Base-by-base conservation (phyloP, 2,888 invertebrate species). In the Synergus gifuensis region DNA sequence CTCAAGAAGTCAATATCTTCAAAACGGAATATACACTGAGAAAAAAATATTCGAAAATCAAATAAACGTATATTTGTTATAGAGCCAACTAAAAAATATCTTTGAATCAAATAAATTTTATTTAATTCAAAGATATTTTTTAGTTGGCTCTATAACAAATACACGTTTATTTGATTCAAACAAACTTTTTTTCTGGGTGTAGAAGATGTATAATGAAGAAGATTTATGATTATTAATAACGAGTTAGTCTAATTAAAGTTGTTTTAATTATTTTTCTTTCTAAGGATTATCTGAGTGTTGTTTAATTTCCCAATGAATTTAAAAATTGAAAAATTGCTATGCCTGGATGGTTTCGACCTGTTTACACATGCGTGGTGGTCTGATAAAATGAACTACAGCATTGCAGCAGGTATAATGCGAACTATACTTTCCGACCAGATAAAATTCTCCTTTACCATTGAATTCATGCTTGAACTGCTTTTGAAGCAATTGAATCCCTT, bases 401-500 rank as follows among this genome's bases (percentile, higher is more conserved):
- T 49, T 73, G 36, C 54, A 36, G 73, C 49, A 73, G 54, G 69
- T 73, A 54, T 36, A 73, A 73, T 73, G 28, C 49, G 36, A 73
- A 36, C 36, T 66, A 66, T 40, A 42, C 64, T 66, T 18, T 66
- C 64, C 64, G 40, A 66, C 40, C 28, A 73, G 73, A 73, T 73
- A 73, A 54, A 73, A 73, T 73, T 73, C 73, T 73, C n/a, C 54
- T 49, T 22, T 28, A 54, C 73, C 73, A 73, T 73, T 73, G 73
- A 73, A 54, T 73, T 73, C 73, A 73, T 73, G 73, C 73, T 73
- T 73, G 73, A 73, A 73, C 36, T 73, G 49, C 54, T 73, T 73
- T 49, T 73, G 54, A 73, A 54, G 73, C 73, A 73, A 73, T 73
- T 73, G 36, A 73, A 36, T 73, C 54, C 36, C 69, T 73, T 73